Percentiles rank a stretch among this genome's conserved stretches.
phyloP scores from a whole-genome alignment of 2,797 vertebrate genomes.

The Chiloscyllium punctatum region DNA sequence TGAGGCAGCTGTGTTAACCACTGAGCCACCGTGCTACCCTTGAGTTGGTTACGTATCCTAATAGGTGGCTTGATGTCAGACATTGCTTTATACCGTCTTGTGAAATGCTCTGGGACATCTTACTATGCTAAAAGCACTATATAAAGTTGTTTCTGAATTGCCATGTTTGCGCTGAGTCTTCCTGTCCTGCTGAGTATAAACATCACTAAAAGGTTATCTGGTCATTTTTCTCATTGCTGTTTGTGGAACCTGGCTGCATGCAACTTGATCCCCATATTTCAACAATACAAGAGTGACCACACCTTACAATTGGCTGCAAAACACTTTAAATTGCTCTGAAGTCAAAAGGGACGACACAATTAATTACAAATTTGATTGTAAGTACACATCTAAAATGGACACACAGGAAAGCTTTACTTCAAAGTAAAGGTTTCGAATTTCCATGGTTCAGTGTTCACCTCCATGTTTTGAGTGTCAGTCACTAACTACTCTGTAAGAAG shows the following conservation, averaged over 20 bases:
- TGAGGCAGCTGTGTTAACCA: too few relatives aligned
- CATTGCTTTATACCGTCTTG: not conserved
- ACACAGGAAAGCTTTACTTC: not conserved
- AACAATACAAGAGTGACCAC: not conserved
- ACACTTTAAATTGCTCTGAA: not conserved
- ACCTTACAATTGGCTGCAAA: not conserved
- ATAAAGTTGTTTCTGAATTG: not conserved
- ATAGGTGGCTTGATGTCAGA: too few relatives aligned
- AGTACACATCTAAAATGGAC: not conserved
- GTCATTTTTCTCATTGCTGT: not conserved
- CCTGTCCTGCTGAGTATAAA: not conserved
- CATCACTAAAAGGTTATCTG: not conserved
- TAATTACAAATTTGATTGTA: not conserved
- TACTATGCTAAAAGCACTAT: not conserved
- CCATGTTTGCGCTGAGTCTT: not conserved
- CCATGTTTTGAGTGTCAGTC: too few relatives aligned
- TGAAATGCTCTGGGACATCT: not conserved
- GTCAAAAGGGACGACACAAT: not conserved
- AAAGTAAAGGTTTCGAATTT: not conserved
- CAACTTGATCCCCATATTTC: not conserved
- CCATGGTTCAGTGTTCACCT: not conserved
- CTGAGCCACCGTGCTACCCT: too few relatives aligned
- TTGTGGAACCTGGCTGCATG: not conserved
- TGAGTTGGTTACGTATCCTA: too few relatives aligned
- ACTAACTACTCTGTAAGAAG: too few relatives aligned